phyloP scores from a whole-genome alignment of 1,140 invertebrate genomes.

The Asobara japonica region DNA sequence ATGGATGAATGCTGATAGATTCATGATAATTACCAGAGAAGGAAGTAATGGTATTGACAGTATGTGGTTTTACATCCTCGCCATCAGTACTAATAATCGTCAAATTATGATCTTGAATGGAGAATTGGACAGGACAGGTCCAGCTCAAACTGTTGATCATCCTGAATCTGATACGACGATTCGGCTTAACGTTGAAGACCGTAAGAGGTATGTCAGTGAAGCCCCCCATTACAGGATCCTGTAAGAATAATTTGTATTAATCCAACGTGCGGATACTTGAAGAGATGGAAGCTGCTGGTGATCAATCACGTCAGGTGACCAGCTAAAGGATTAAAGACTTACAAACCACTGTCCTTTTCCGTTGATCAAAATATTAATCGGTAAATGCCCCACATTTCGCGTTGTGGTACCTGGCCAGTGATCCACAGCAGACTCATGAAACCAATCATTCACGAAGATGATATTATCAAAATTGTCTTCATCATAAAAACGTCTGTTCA shows the following conservation, averaged over 20 bases:
- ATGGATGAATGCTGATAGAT: too few relatives aligned
- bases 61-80: constrained; percentile 5
- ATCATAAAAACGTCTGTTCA: constrained; percentile 82
- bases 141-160: constrained; percentile 66
- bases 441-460: constrained; percentile 85
- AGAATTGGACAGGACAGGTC: constrained; percentile 65
- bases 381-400: constrained; percentile 66
- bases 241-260: background rate
- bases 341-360: constrained; percentile 29
- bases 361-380: constrained; percentile 34
- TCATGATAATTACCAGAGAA: constrained; percentile 24
- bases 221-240: constrained; percentile 24
- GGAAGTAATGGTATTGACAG: constrained; percentile 21
- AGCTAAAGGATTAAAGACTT: too few relatives aligned
- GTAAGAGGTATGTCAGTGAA: constrained; percentile 36
- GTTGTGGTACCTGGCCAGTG: constrained; percentile 73
- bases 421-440: constrained; percentile 81
- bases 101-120: constrained; percentile 67
- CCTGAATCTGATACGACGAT: constrained; percentile 65
- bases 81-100: constrained; percentile 68
- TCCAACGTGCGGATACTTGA: too few relatives aligned
- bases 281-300: too few relatives aligned
- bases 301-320: too few relatives aligned
- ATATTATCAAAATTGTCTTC: constrained; percentile 83
- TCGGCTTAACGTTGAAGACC: constrained; percentile 45